Conservation (phyloP, 1,140 invertebrate species). For the Mesaphorura yosii region DNA sequence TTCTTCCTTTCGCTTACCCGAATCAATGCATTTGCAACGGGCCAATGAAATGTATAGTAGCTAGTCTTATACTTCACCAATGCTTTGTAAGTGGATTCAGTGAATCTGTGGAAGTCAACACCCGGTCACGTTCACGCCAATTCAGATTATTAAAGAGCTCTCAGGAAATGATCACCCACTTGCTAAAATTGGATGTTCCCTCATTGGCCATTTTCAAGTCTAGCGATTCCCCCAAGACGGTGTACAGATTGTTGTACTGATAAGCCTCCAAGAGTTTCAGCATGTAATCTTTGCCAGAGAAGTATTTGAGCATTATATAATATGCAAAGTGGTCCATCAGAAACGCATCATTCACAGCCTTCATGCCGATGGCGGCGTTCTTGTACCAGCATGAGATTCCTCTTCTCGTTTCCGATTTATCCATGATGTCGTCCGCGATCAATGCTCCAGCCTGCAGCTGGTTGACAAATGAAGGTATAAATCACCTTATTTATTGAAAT, state of each 20-base stretch:
- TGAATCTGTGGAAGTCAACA: conserved; percentile 9
- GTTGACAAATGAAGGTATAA: no score
- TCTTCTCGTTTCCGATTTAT: conserved; percentile 66
- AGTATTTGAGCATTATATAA: conserved; percentile 63
- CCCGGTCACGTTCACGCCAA: not conserved
- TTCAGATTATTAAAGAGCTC: not conserved
- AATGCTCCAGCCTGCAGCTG: conserved; percentile 66
- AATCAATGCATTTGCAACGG: conserved; percentile 46
- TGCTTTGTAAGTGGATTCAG: conserved; percentile 17
- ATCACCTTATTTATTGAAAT: not conserved
- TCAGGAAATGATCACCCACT: not conserved
- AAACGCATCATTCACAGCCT: conserved; percentile 76
- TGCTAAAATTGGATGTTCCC: not conserved
- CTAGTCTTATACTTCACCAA: conserved; percentile 57
- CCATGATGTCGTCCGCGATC: conserved; percentile 84
- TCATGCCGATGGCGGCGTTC: conserved; percentile 61
- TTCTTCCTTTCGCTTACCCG: conserved; percentile 32
- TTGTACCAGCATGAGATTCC: conserved; percentile 83
- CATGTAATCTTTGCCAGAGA: conserved; percentile 47
- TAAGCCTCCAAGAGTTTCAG: not conserved
- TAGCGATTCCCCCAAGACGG: not conserved
- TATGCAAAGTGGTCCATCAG: conserved; percentile 68
- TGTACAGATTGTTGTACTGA: not conserved
- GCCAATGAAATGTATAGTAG: conserved; percentile 52
- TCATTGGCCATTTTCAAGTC: not conserved